Evolutionary conservation across 1,140 invertebrate species (phyloP), one percentile per base, ranked within the genome.

Genomic region (Temnothorax curvispinosus): DNA sequence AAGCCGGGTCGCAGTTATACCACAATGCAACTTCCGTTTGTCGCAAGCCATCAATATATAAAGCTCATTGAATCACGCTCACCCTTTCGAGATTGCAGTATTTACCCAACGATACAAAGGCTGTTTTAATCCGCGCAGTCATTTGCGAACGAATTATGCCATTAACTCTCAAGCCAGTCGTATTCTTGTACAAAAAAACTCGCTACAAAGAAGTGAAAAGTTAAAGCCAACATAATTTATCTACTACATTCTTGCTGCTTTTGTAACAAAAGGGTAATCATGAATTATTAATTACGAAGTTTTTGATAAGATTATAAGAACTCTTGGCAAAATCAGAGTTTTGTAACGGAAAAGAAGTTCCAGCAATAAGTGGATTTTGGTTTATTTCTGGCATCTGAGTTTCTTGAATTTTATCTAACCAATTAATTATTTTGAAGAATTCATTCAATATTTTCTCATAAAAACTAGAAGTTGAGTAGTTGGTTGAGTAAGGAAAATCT

Each of bases 1-100:
- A 47, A 84, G 52, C 41, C 85, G 27, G 58, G 72, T 62, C 72
- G 18, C 88, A 74, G 78, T 75, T 80, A 85, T 71, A 44, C 88
- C 74, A 64, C 88, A 87, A 90, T 84, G 54, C 58, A 44, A 82
- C 41, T 74, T 82, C 67, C 80, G 67, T 72, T 82, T 74, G 65
- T 81, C 47, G 35, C 78, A 50, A 71, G 13, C 54, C 67, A 58
- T 74, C 67, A 72, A 82, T 72, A 72, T 32, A 72, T 58, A 60
- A 82, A 82, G 18, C 54, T 74, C 18, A 74, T 82, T 82, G 65
- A 74, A 82, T 74, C 18, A 71, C 38, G 18, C 64, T 64, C 52
- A 47, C 38, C 65, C 21, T 58, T 35, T 47, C 38, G 41, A 82
- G 41, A 38, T 72, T 38, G 52, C 52, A 11, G 18, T 82, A 74